Conservation (phyloP, 2,113 vertebrate genomes). For the Suncus etruscus region DNA sequence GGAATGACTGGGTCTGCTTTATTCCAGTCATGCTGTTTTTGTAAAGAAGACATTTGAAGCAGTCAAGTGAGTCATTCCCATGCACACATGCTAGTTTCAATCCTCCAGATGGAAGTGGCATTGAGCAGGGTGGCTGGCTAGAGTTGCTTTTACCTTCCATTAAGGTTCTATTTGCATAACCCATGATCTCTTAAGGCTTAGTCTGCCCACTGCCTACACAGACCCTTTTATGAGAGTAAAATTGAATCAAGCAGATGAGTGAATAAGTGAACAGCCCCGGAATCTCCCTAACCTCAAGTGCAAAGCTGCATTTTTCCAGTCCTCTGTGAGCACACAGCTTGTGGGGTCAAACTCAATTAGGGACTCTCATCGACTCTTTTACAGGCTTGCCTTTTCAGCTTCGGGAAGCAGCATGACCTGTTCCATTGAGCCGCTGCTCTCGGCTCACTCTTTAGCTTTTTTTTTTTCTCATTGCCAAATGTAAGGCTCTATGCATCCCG, state of each 20-base stretch:
- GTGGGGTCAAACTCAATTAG: constrained; percentile 41
- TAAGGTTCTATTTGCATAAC: constrained; percentile 67
- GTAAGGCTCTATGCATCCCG: constrained; percentile 41
- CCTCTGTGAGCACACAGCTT: neutral
- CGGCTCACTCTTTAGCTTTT: constrained; percentile 51
- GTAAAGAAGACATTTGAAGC: constrained; percentile 57
- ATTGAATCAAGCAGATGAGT: constrained; percentile 63
- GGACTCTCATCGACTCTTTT: constrained; percentile 55
- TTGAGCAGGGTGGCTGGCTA: neutral
- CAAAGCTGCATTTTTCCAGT: neutral
- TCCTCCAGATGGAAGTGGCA: constrained; percentile 5
- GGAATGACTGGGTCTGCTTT: neutral
- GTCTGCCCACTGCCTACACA: constrained; percentile 36
- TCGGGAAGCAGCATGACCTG: constrained; percentile 54
- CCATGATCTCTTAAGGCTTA: constrained; percentile 49
- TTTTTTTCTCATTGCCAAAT: constrained; percentile 30
- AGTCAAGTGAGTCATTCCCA: constrained; percentile 41
- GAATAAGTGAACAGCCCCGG: constrained; percentile 8
- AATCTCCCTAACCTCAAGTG: neutral
- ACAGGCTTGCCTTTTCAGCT: constrained; percentile 64
- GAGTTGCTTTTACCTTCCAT: constrained; percentile 51
- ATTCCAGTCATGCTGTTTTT: constrained; percentile 56
- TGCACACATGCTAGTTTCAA: neutral
- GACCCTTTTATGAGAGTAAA: constrained; percentile 65
- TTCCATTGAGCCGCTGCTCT: constrained; percentile 47